Base-by-base conservation (phyloP, 2,797 vertebrate species). In the Menidia menidia region DNA sequence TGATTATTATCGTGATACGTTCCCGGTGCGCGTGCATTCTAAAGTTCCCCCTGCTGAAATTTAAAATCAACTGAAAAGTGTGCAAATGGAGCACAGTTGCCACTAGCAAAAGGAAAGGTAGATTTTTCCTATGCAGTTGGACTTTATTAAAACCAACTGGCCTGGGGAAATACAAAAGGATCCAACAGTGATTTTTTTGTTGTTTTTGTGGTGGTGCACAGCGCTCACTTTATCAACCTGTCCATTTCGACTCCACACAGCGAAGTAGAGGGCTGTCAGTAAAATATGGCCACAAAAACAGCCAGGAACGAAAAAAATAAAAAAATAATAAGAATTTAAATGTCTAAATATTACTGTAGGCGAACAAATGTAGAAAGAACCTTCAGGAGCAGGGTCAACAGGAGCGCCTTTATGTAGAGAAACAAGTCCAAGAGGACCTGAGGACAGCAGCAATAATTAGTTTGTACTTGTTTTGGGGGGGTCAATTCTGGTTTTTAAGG, bases 81-180 rank as follows among this genome's bases (percentile, higher is more conserved):
- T 14, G 54, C 41, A 63, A 68, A 75, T 13, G 42, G 57, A 60
- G 60, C 0, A 30, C 2, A 6, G 56, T 68, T 69, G 80, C 84
- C 73, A 81, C 48, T 39, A 84, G 86, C 81, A 67, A 77, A 73
- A 73, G 54, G 19, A 35, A 54, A 78, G 79, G 80, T 81, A 74
- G 75, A 77, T 84, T 88, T 84, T 88, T 84, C 81, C 58, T 72
- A 70, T 77, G 78, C 83, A 78, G 76, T 62, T 55, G 53, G 81
- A 78, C 83, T 85, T 92, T 89, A 86, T 80, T 78, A 85, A 82
- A 87, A 88, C 73, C 82, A 86, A 85, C 76, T 65, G 65, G 85
- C 83, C 86, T 64, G 75, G 72, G 82, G 89, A 83, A 83, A 82
- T 58, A 87, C 77, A 68, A 69, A 82, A 74, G 43, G 63, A 83